A percentile compares a stretch with the other conserved stretches of the same genome.
Conservation (phyloP, 1,140 invertebrate species). For the Halictus rubicundus region DNA sequence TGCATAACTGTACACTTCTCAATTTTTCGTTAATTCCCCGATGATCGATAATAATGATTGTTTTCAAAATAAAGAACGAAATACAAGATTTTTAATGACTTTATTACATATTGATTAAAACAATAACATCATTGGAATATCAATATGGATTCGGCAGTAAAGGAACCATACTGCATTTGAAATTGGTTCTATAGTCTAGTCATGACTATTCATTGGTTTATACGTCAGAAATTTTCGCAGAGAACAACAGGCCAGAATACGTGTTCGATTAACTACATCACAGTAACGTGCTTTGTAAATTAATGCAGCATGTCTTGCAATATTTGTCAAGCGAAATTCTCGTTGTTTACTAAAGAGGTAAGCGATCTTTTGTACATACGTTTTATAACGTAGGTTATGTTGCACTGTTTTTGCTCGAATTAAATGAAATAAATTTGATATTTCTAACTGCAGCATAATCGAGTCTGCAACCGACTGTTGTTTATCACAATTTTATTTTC, state of each 20-base stretch:
- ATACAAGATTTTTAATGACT: too few relatives aligned
- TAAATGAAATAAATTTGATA: background rate
- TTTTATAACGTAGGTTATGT: conserved; percentile 46
- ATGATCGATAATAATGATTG: too few relatives aligned
- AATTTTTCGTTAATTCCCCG: too few relatives aligned
- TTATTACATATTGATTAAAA: too few relatives aligned
- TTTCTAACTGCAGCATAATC: conserved; percentile 7
- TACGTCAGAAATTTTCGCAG: background rate
- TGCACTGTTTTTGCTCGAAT: background rate
- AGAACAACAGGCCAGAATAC: background rate
- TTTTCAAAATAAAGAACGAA: too few relatives aligned
- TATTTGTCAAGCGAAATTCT: conserved; percentile 72
- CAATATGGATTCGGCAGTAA: too few relatives aligned
- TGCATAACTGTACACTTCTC: too few relatives aligned
- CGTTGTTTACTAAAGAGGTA: conserved; percentile 74
- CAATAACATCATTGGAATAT: too few relatives aligned
- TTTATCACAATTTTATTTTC: background rate
- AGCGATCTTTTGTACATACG: conserved; percentile 28
- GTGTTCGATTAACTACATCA: background rate
- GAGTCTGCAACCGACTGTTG: background rate
- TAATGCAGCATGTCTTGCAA: conserved; percentile 71
- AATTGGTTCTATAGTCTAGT: too few relatives aligned
- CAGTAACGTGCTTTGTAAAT: background rate
- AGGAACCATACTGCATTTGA: too few relatives aligned
- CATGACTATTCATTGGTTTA: background rate